These are phyloP conservation scores for Clarias batrachus DNA, from an alignment of 2,113 vertebrate species.

Conservation along the genomic window DNA sequence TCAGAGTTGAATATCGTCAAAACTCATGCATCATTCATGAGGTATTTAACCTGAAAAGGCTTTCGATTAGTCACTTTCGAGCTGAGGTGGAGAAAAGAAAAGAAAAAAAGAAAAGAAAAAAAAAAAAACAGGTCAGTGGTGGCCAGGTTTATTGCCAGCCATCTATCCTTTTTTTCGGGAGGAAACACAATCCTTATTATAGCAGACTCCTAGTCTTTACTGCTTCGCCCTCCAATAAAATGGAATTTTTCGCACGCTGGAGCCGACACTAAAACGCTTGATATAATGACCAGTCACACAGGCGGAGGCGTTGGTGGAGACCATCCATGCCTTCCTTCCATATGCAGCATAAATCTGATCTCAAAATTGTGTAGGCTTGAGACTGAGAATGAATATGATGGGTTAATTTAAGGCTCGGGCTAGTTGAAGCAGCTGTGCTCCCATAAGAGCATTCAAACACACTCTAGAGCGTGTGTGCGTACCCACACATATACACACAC, in stretches of 20 bases:
- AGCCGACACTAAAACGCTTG: slow-evolving; percentile 58
- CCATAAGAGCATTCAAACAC: slow-evolving; percentile 51
- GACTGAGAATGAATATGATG: not conserved
- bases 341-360: not conserved
- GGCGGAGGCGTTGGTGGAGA: slow-evolving; percentile 16
- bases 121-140: slow-evolving; percentile 40
- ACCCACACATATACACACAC: slow-evolving; percentile 36
- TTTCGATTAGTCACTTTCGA: slow-evolving; percentile 54
- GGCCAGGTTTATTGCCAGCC: slow-evolving; percentile 54
- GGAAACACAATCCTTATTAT: slow-evolving; percentile 66
- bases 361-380: slow-evolving; percentile 25
- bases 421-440: slow-evolving; percentile 66
- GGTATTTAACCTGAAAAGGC: slow-evolving; percentile 59
- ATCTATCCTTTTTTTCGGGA: slow-evolving; percentile 57
- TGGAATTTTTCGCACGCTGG: slow-evolving; percentile 61
- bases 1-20: slow-evolving; percentile 65
- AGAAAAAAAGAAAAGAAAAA: not conserved
- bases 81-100: not conserved
- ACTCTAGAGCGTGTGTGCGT: slow-evolving; percentile 40
- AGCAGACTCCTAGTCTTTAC: slow-evolving; percentile 48
- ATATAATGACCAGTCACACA: slow-evolving; percentile 50
- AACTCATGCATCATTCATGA: slow-evolving; percentile 69
- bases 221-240: slow-evolving; percentile 61
- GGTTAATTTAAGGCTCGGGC: slow-evolving; percentile 8
- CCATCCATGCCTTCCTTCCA: not conserved